Percentiles rank a stretch among this genome's conserved stretches.
These are phyloP conservation scores for Carassius gibelio DNA, from an alignment of 2,113 vertebrate genomes.

Conservation along the genomic window DNA sequence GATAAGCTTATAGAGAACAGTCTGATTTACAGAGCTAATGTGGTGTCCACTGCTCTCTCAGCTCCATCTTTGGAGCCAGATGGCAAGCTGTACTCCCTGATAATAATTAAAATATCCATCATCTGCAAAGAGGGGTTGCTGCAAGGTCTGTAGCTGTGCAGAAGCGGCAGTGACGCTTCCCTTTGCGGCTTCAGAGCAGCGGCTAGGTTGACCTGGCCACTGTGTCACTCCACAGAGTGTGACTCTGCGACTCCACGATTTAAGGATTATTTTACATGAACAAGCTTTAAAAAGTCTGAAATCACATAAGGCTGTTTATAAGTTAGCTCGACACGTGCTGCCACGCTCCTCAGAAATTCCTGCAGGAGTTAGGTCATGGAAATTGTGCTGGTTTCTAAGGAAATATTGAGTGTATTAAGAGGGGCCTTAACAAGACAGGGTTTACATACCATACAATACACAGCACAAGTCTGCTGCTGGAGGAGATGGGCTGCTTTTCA, in stretches of 20 bases:
- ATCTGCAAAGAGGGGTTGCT: constrained; percentile 42
- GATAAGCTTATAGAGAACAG: constrained; percentile 49
- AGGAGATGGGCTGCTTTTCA: constrained; percentile 31
- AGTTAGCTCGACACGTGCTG: constrained; percentile 57
- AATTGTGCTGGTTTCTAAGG: constrained; percentile 57
- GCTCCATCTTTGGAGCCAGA: constrained; percentile 54
- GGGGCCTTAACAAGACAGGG: constrained; percentile 55
- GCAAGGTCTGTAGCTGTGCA: constrained; percentile 13
- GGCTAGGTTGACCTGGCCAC: neutral
- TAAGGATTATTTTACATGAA: constrained; percentile 47
- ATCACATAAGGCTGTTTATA: constrained; percentile 49
- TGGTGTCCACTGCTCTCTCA: constrained; percentile 40
- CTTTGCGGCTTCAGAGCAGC: neutral
- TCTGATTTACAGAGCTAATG: constrained; percentile 42
- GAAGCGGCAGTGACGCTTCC: constrained; percentile 13
- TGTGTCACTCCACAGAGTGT: constrained; percentile 2
- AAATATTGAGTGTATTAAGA: constrained; percentile 52
- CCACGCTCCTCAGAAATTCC: constrained; percentile 59
- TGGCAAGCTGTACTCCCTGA: constrained; percentile 37
- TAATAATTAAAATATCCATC: constrained; percentile 57
- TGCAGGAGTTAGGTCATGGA: constrained; percentile 61
- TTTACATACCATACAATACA: constrained; percentile 57
- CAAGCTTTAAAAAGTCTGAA: constrained; percentile 42
- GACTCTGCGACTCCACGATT: constrained; percentile 30
- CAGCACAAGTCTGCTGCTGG: constrained; percentile 48